Percentiles rank a stretch among this genome's conserved stretches.
Evolutionary conservation across 1,140 invertebrate species (phyloP).

Genomic region (Metopolophium dirhodum): DNA sequence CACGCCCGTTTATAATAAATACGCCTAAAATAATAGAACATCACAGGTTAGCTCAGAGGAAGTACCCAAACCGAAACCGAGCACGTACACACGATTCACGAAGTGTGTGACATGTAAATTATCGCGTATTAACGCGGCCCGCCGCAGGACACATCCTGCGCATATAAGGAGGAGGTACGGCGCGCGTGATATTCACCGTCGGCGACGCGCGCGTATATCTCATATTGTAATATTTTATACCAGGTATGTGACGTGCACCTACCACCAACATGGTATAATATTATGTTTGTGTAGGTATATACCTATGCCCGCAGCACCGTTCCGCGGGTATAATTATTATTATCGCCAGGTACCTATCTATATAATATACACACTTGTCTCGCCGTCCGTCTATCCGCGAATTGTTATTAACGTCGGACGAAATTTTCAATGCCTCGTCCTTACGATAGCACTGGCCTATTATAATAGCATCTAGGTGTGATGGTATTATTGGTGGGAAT

Average conservation of each 20-base stretch:
- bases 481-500: not conserved
- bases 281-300: not conserved
- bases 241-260: not conserved
- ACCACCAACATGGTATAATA: not conserved
- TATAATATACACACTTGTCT: not conserved
- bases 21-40: not conserved
- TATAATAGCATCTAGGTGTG: not conserved
- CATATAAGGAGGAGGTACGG: not conserved
- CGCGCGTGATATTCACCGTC: not conserved
- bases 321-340: conserved; percentile 20
- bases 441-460: not conserved
- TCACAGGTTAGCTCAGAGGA: not conserved
- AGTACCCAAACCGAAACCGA: not conserved
- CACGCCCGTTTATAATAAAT: too few relatives aligned
- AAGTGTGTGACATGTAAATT: conserved; percentile 43
- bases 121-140: conserved; percentile 30
- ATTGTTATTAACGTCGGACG: conserved; percentile 16
- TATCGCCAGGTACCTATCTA: not conserved
- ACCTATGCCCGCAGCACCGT: not conserved
- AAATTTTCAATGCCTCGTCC: not conserved
- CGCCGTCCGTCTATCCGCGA: not conserved
- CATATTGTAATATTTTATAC: not conserved
- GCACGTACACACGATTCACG: not conserved
- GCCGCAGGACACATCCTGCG: not conserved
- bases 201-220: not conserved